These are phyloP conservation scores for Eumaeus atala DNA, from an alignment of 1,140 invertebrate genomes.

Conservation along the genomic window DNA sequence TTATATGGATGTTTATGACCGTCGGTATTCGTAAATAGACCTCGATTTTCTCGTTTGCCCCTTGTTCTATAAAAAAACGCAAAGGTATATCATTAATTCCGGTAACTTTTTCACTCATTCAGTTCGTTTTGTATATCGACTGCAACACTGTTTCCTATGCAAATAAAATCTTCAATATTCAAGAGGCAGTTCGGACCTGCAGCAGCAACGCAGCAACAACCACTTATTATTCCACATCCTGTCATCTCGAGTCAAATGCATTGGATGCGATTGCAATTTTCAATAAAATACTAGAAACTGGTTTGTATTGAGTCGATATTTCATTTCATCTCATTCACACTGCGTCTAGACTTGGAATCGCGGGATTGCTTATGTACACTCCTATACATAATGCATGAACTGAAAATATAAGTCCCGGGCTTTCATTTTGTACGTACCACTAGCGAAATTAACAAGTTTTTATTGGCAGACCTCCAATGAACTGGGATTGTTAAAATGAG, in stretches of 20 bases:
- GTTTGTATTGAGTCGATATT: conserved; percentile 52
- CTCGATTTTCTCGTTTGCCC: too few species aligned
- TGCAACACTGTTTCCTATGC: too few species aligned
- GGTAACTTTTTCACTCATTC: too few species aligned
- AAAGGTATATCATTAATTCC: too few species aligned
- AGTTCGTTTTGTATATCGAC: too few species aligned
- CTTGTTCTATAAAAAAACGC: too few species aligned
- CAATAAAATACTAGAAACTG: conserved; percentile 46
- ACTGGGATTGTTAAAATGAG: conserved; percentile 34
- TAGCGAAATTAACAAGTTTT: conserved; percentile 63
- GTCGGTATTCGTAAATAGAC: too few species aligned
- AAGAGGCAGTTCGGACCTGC: too few species aligned
- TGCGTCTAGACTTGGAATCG: conserved; percentile 57
- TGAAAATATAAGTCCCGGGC: conserved; percentile 53
- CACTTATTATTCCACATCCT: too few species aligned
- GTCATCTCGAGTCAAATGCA: conserved; percentile 16
- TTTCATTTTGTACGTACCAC: conserved; percentile 52
- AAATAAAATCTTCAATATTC: too few species aligned
- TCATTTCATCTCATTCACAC: conserved; percentile 61
- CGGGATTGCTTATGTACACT: conserved; percentile 53
- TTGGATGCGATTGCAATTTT: conserved; percentile 32
- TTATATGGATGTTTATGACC: too few species aligned
- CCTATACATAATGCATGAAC: conserved; percentile 64
- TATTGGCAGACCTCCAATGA: conserved; percentile 57
- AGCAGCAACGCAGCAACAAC: too few species aligned